phyloP scores from a whole-genome alignment of 2,113 vertebrate species.

The Lasiurus borealis region DNA sequence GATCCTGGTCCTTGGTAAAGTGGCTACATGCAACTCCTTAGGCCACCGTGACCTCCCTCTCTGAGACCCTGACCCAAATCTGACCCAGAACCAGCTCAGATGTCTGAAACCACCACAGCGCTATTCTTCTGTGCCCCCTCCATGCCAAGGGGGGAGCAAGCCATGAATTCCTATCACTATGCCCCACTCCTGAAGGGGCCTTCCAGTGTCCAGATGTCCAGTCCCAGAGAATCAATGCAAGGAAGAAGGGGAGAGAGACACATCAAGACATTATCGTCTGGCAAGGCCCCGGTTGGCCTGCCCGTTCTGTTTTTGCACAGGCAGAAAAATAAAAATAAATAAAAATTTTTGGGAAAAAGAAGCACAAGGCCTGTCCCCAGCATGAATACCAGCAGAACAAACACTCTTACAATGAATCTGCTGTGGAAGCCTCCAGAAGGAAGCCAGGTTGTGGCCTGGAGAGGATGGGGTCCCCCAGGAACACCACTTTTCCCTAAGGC shows the following conservation, averaged over 20 bases:
- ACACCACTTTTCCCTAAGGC: neutral
- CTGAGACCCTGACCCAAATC: neutral
- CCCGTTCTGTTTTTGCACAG: neutral
- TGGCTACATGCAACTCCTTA: neutral
- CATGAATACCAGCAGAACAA: fast-evolving
- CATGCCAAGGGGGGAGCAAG: neutral
- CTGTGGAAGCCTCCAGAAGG: neutral
- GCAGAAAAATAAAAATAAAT: no score
- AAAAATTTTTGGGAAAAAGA: neutral
- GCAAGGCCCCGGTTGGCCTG: neutral
- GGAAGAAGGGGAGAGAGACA: neutral
- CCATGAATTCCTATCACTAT: neutral
- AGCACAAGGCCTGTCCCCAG: neutral
- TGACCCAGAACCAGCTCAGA: neutral
- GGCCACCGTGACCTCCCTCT: neutral
- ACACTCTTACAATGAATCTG: neutral
- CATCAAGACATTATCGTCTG: fast-evolving
- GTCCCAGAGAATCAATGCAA: neutral
- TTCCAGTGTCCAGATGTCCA: neutral
- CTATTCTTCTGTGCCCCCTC: no score
- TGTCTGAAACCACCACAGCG: neutral
- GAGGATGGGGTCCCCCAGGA: neutral
- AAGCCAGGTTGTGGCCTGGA: neutral
- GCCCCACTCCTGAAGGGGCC: neutral
- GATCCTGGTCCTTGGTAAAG: neutral